These are phyloP conservation scores for Planiliza haematocheilus DNA, from an alignment of 2,113 vertebrate species.

Conservation along the genomic window DNA sequence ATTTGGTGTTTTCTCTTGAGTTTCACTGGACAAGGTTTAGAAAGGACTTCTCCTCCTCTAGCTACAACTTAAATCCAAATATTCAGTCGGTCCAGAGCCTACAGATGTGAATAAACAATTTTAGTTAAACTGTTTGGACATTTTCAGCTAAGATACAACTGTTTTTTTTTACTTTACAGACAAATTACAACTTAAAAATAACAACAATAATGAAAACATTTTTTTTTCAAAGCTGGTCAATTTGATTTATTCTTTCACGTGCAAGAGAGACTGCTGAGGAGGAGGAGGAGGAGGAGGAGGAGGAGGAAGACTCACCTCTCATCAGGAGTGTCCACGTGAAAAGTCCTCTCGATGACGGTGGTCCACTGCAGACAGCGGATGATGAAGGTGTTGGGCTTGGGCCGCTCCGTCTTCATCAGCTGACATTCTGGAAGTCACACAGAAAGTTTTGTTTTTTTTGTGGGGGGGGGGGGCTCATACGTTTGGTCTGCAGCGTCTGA, in stretches of 20 bases:
- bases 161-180: not conserved
- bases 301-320: constrained; percentile 86
- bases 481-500: not conserved
- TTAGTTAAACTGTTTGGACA: too few species aligned
- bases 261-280: not conserved
- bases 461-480: too few species aligned
- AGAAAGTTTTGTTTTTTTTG: not conserved
- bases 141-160: too few species aligned
- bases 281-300: not conserved
- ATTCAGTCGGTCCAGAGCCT: too few species aligned
- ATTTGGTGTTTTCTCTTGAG: not conserved
- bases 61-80: too few species aligned
- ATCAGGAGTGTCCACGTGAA: constrained; percentile 94
- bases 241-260: too few species aligned
- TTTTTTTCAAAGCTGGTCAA: not conserved
- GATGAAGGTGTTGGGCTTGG: constrained; percentile 98
- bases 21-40: too few species aligned
- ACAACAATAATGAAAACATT: too few species aligned
- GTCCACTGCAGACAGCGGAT: constrained; percentile 99
- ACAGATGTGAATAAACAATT: too few species aligned
- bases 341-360: constrained; percentile 96
- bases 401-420: constrained; percentile 97
- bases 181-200: too few species aligned
- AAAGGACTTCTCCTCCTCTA: too few species aligned
- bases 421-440: constrained; percentile 85